phyloP scores from a whole-genome alignment of 2,113 vertebrate genomes.

The Mungos mungo region DNA sequence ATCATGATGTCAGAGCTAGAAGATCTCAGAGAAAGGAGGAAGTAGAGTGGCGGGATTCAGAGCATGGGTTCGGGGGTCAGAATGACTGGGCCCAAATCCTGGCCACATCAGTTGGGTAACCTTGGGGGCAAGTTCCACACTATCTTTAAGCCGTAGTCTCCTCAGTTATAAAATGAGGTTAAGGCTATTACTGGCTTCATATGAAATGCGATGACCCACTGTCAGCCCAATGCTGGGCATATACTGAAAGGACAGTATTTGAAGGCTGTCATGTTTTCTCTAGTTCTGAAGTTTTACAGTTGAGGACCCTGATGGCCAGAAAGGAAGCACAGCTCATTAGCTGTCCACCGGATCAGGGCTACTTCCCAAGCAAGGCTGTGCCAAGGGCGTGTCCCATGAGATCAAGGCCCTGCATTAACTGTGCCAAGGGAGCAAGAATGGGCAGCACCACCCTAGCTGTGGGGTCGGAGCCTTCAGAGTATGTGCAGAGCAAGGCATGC shows the following conservation, averaged over 20 bases:
- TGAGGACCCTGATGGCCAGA: slow-evolving; percentile 20
- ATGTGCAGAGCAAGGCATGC: not conserved
- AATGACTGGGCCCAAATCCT: not conserved
- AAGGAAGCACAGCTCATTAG: slow-evolving; percentile 63
- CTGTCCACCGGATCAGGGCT: not conserved
- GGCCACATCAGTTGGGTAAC: not conserved
- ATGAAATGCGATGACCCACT: not conserved
- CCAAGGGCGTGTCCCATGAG: slow-evolving; percentile 46
- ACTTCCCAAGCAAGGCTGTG: slow-evolving; percentile 22
- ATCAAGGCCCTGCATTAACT: not conserved
- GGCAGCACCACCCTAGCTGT: not conserved
- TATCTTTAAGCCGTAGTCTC: slow-evolving; percentile 6
- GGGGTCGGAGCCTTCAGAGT: not conserved
- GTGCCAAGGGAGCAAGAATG: not conserved
- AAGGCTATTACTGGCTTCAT: not conserved
- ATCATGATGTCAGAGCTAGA: slow-evolving; percentile 62
- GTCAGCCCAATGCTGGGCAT: not conserved
- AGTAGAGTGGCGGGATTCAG: not conserved
- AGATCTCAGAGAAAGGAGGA: slow-evolving; percentile 47
- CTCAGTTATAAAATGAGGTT: not conserved
- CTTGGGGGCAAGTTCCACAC: slow-evolving; percentile 11
- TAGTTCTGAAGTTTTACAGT: not conserved
- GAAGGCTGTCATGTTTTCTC: not conserved
- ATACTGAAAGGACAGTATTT: not conserved
- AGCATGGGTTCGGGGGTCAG: not conserved